Evolutionary conservation across 2,113 vertebrate genomes (phyloP).

Genomic region (Austrofundulus limnaeus): DNA sequence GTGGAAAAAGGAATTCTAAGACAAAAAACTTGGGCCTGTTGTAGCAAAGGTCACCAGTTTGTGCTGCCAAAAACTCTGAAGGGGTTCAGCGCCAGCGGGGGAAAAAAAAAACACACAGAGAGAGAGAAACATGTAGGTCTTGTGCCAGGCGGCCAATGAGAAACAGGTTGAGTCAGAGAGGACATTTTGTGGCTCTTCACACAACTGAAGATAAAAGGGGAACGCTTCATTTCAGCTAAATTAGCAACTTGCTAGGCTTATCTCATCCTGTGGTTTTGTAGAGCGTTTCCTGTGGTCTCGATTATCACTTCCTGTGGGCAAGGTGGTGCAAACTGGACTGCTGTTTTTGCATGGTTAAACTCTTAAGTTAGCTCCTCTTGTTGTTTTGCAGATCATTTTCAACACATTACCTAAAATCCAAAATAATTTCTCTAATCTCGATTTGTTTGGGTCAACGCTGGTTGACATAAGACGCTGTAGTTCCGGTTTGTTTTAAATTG

Average conservation of each 20-base stretch:
- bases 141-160: slow-evolving; percentile 59
- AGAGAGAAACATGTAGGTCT: slow-evolving; percentile 31
- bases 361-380: not conserved
- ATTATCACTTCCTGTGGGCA: slow-evolving; percentile 74
- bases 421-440: no score
- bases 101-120: slow-evolving; percentile 1
- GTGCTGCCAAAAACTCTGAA: slow-evolving; percentile 54
- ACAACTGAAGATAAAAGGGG: slow-evolving; percentile 38
- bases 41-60: slow-evolving; percentile 43
- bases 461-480: no score
- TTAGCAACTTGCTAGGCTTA: slow-evolving; percentile 47
- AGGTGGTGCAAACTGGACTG: slow-evolving; percentile 49
- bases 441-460: no score
- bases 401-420: slow-evolving; percentile 3
- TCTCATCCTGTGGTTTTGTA: slow-evolving; percentile 56
- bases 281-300: slow-evolving; percentile 69
- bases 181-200: slow-evolving; percentile 54
- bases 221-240: slow-evolving; percentile 67
- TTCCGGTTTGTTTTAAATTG: no score
- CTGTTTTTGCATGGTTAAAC: slow-evolving; percentile 26
- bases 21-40: slow-evolving; percentile 43
- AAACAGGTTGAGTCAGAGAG: slow-evolving; percentile 46
- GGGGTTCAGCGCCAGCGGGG: slow-evolving; percentile 41
- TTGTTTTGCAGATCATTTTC: slow-evolving; percentile 3
- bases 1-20: slow-evolving; percentile 31